A percentile compares a stretch with the other conserved stretches of the same genome.
Conservation (phyloP, 1,140 invertebrate species). For the Cataglyphis hispanica region DNA sequence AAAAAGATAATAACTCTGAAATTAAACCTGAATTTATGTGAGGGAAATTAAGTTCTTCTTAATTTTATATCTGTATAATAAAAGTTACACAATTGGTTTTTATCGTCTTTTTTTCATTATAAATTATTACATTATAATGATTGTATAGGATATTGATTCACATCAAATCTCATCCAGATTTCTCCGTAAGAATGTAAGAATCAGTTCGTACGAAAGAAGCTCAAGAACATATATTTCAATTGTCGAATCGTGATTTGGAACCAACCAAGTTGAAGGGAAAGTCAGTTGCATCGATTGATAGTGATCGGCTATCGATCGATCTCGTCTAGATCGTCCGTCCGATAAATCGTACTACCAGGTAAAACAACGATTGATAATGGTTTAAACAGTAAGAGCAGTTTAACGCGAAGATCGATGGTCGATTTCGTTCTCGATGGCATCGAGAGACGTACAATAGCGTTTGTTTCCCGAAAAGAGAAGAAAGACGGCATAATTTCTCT, state of each 20-base stretch:
- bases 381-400: constrained; percentile 49
- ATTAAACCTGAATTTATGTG: too few relatives aligned
- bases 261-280: constrained; percentile 39
- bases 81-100: too few relatives aligned
- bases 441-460: constrained; percentile 70
- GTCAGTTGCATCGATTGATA: constrained; percentile 68
- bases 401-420: constrained; percentile 78
- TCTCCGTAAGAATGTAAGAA: constrained; percentile 10
- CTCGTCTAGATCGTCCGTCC: constrained; percentile 66
- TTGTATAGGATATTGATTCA: constrained; percentile 33
- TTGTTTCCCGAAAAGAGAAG: constrained; percentile 60
- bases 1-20: too few relatives aligned
- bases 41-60: too few relatives aligned
- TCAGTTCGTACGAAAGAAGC: constrained; percentile 53
- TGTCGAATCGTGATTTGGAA: not conserved
- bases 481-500: too few relatives aligned
- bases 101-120: too few relatives aligned
- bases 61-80: too few relatives aligned
- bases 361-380: constrained; percentile 61
- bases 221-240: constrained; percentile 61
- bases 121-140: not conserved
- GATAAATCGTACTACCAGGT: constrained; percentile 67
- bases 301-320: constrained; percentile 72
- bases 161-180: constrained; percentile 41
- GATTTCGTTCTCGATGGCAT: constrained; percentile 78